phyloP scores from a whole-genome alignment of 2,113 vertebrate genomes.

The Thinocorus orbignyianus region DNA sequence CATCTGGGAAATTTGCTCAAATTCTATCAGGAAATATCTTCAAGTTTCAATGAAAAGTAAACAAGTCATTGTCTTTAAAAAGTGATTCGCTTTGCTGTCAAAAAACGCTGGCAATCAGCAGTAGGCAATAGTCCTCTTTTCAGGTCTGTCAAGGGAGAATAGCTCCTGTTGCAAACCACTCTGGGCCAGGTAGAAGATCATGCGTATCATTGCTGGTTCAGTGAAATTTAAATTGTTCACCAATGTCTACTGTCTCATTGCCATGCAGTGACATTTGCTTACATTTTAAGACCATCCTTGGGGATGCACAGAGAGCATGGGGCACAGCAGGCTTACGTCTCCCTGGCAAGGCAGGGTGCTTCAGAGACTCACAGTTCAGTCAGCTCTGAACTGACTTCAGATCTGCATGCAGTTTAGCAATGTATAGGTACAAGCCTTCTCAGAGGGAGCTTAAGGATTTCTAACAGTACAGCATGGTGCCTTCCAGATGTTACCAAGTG shows the following conservation, averaged over 20 bases:
- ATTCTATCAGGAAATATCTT: constrained; percentile 74
- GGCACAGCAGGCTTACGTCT: neutral
- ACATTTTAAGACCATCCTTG: neutral
- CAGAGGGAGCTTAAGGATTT: neutral
- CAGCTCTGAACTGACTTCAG: neutral
- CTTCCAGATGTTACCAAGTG: neutral
- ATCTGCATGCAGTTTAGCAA: neutral
- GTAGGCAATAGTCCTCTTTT: neutral
- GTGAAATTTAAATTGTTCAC: neutral
- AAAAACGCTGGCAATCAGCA: neutral
- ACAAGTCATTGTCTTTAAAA: constrained; percentile 68
- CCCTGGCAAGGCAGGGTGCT: neutral
- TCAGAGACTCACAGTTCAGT: neutral
- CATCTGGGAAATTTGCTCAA: constrained; percentile 72
- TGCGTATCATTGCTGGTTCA: neutral
- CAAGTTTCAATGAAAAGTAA: constrained; percentile 70
- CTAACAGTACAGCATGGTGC: neutral
- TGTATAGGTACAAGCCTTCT: neutral
- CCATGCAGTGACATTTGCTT: neutral
- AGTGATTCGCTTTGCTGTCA: constrained; percentile 55
- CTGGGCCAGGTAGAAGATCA: neutral
- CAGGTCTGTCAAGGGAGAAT: neutral
- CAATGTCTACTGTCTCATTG: neutral
- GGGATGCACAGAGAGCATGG: neutral
- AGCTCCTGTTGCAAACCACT: neutral